Evolutionary conservation across 2,113 vertebrate genomes (phyloP), one percentile per base, ranked within the genome.

Genomic region (Toxostoma redivivum): DNA sequence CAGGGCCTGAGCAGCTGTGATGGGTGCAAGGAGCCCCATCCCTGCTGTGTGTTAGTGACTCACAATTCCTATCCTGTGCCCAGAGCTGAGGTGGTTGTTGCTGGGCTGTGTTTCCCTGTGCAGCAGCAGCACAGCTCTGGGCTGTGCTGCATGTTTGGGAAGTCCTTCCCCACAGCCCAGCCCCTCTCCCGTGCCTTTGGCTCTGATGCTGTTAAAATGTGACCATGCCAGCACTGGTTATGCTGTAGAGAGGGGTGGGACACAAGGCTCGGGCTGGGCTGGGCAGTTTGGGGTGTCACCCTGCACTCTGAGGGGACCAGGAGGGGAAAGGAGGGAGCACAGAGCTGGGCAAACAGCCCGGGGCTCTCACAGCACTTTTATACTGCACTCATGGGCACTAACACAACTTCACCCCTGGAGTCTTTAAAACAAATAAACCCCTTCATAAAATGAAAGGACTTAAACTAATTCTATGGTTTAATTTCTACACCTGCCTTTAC

Each of bases 341-440:
- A 16, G 60, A 53, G 30, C 31, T 50, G 82, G 57, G 25, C n/a
- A 31, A 1, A 11, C 15, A 6, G 2, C 0, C 2, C 5, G 10
- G 5, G 2, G 24, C 37, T 31, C 73, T 92, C 20, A 3, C 7
- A 10, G 77, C 87, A 62, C 69, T 91, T 56, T 21, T 5, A 24
- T 28, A 69, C 61, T 35, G 2, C 20, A 1, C 30, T 37, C 9
- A 3, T 15, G 1, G 15, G 35, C 28, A 44, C 78, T 91, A 22
- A 73, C 4, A 2, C 42, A 50, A 5, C 28, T n/a, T 20, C 9
- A 65, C 11, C 61, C 44, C 33, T 31, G 4, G 8, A 31, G 5
- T 53, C 51, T 44, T 60, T 27, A 25, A 23, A 69, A 60, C 12
- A 42, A 80, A 12, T 20, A n/a, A 50, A 2, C 12, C 48, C 30